These are phyloP conservation scores for Cyprinodon variegatus DNA, from an alignment of 2,113 vertebrate genomes.

Conservation along the genomic window DNA sequence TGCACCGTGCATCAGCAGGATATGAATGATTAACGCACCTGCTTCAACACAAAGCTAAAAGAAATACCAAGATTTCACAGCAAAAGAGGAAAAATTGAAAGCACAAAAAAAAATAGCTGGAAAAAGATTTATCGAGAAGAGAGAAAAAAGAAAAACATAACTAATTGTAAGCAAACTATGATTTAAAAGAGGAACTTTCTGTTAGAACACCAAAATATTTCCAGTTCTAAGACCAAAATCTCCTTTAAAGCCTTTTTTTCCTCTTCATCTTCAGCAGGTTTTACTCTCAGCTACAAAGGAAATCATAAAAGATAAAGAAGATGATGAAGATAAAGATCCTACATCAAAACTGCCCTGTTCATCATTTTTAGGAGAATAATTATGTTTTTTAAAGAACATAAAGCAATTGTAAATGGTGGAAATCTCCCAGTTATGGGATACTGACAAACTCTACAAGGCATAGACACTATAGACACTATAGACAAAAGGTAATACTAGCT, in stretches of 20 bases:
- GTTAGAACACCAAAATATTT: background rate
- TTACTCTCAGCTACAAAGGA: no score
- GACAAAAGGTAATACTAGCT: no score
- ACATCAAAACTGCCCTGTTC: no score
- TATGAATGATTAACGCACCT: constrained; percentile 36
- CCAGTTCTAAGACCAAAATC: background rate
- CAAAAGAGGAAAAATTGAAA: constrained; percentile 6
- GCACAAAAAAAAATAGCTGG: constrained; percentile 8
- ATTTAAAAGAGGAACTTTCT: background rate
- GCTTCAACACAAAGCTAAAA: constrained; percentile 37
- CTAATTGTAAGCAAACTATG: constrained; percentile 4
- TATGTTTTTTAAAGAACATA: no score
- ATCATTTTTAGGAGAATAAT: no score
- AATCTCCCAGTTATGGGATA: no score
- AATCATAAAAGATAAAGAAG: no score
- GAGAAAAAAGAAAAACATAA: background rate
- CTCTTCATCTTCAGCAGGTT: background rate
- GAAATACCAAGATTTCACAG: constrained; percentile 18
- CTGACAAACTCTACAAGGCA: no score
- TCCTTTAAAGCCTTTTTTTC: background rate
- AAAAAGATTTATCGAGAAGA: background rate
- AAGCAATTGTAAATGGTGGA: no score
- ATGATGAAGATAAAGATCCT: no score
- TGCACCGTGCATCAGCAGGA: constrained; percentile 24
- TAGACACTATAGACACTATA: no score